Conservation (phyloP, 1,140 invertebrate species). For the Muscidifurax raptorellus region DNA sequence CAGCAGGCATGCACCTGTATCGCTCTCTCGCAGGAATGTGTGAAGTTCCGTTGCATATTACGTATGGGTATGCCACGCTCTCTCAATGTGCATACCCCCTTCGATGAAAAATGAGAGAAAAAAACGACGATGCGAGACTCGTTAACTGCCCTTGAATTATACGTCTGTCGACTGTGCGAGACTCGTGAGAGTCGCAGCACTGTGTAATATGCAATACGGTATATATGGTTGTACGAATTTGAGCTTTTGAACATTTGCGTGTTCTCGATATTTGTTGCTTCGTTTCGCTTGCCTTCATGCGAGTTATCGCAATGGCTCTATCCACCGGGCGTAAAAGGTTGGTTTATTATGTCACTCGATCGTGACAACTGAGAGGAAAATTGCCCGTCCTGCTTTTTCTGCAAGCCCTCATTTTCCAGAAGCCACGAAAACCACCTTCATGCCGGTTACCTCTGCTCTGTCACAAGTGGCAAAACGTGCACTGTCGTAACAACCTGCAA, state of each 20-base stretch:
- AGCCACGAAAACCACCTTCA: conserved; percentile 27
- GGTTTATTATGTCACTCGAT: not conserved
- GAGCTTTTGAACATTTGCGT: no score
- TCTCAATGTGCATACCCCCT: not conserved
- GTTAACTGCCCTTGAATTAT: conserved; percentile 34
- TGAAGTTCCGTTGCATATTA: conserved; percentile 55
- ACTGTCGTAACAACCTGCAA: not conserved
- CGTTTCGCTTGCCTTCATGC: not conserved
- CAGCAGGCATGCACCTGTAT: conserved; percentile 24
- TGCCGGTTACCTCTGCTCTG: not conserved
- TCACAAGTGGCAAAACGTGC: conserved; percentile 16
- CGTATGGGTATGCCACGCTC: not conserved
- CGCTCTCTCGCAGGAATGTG: conserved; percentile 56
- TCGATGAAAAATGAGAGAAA: conserved; percentile 16
- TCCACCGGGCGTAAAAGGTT: not conserved
- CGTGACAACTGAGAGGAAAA: conserved; percentile 8
- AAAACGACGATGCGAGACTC: not conserved
- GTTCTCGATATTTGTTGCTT: no score
- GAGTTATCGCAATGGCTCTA: not conserved
- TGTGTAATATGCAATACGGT: no score
- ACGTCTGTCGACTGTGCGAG: not conserved
- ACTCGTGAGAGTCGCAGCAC: not conserved
- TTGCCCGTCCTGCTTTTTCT: not conserved
- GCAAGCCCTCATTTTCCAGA: not conserved
- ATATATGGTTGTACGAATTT: no score